Evolutionary conservation across 2,797 vertebrate genomes (phyloP), one percentile per base, ranked within the genome.

Genomic region (Prunella strophiata): DNA sequence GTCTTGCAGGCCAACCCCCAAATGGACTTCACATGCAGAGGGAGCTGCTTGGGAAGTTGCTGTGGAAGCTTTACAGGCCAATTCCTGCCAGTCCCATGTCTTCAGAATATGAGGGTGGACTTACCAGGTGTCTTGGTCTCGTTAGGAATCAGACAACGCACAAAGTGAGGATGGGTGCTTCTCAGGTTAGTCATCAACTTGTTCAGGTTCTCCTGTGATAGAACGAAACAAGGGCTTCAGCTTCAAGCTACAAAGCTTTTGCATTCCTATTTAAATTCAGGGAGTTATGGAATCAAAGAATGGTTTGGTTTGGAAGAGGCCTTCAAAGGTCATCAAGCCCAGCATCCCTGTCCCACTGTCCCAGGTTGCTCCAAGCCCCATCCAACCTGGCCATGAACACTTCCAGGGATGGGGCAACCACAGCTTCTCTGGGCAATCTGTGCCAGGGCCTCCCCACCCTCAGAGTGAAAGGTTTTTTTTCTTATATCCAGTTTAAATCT

Each of bases 181-280:
- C 87, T 98, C 92, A 98, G 91, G 48, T 98, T 98, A 74, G 95
- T 96, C 98, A 98, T 98, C 92, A 99, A 91, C 91, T 99, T 99
- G 90, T 98, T 99, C 85, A 99, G 81, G 95, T 99, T 99, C 94
- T 99, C 98, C 99, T 99, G 68, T 91, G 43, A 13, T 27, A 42
- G 57, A 74, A 43, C 2, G 16, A 51, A 92, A 43, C 16, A 20
- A 30, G 16, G 42, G 12, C 51, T 65, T 88, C 43, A 77, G 15
- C 58, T 92, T 16, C 71, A 47, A 54, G 40, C 11, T 71, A 32
- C 40, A 85, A 71, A 88, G 27, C 27, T 54, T 90, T 67, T 79
- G 18, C 22, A 68, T 77, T 79, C 67, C 43, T 68, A 29, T 59
- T 79, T 43, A 38, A 71, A 45, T 63, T 45, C 47, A 68, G 34